Conservation (phyloP, 2,888 invertebrate genomes). For the Euplexia lucipara region DNA sequence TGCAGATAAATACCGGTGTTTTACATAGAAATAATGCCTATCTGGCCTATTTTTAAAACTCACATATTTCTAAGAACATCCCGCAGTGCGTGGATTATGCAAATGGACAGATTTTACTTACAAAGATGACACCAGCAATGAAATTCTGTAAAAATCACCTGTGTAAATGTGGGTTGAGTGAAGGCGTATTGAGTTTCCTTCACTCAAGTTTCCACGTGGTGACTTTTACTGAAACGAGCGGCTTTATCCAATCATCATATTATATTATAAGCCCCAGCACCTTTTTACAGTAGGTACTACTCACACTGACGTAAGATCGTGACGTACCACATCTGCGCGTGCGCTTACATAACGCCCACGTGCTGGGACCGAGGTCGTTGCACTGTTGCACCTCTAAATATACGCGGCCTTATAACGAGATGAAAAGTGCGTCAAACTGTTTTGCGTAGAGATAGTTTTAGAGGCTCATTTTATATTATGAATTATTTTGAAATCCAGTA, state of each 20-base stretch:
- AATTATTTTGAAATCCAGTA: neutral
- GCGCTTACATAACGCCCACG: constrained; percentile 59
- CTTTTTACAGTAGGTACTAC: constrained; percentile 16
- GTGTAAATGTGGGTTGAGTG: too few relatives aligned
- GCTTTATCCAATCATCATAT: neutral
- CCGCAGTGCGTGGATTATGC: too few relatives aligned
- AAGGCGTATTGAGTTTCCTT: too few relatives aligned
- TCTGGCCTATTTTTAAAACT: too few relatives aligned
- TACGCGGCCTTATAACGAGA: constrained; percentile 31
- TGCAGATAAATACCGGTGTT: too few relatives aligned
- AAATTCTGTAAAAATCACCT: too few relatives aligned
- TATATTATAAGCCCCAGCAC: neutral
- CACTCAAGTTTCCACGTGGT: too few relatives aligned
- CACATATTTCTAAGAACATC: too few relatives aligned
- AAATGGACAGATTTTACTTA: too few relatives aligned
- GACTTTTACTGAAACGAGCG: too few relatives aligned
- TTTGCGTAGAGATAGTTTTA: neutral
- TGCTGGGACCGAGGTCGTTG: constrained; percentile 59
- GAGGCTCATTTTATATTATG: accelerated
- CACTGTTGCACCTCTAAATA: constrained; percentile 59
- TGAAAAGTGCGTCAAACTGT: constrained; percentile 35
- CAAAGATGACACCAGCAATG: too few relatives aligned
- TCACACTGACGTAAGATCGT: constrained; percentile 16
- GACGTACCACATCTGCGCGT: constrained; percentile 42
- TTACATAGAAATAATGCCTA: too few relatives aligned